Evolutionary conservation across 2,113 vertebrate species (phyloP), one percentile per base, ranked within the genome.

Genomic region (Micronycteris hirsuta): DNA sequence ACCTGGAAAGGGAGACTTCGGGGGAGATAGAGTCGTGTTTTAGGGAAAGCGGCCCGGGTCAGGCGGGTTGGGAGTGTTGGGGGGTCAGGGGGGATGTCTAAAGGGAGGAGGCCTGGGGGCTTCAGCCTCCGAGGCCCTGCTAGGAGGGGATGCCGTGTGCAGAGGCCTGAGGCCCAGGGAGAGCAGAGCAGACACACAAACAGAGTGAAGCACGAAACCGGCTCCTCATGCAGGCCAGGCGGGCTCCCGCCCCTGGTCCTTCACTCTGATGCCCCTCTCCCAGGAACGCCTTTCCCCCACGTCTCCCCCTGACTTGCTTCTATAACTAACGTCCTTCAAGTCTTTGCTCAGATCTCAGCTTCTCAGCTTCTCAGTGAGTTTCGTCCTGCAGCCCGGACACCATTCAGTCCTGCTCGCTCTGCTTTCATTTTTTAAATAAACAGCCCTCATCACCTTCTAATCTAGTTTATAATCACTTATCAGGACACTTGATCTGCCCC

Each of bases 111-210:
- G 10, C 28, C 0, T 47, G 15, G 65, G 10, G 26, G 20, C 4
- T 0, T 3, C 2, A 13, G 26, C 36, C 45, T 26, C 20, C 1
- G 0, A 1, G 31, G 58, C 63, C 43, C 52, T 6, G 0, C 54
- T 26, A 3, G 9, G 49, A 43, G 58, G 33, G 26, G 33, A 11
- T 4, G 58, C 14, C 19, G 1, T 6, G 7, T 4, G 10, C 49
- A 33, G 9, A 52, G 68, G 3, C 31, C 49, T 17, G 17, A 24
- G 58, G n/a, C 11, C 38, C 41, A 24, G 28, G 56, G 65, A 73
- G 58, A 71, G 56, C 17, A 26, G 1, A 4, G 45, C 26, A 6
- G 19, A 22, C 6, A 28, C 28, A 36, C 2, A 8, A 19, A 9
- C 31, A 1, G 43, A 14, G 76, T 15, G 74, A 20, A 43, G 24